Evolutionary conservation across 2,113 vertebrate species (phyloP).

Genomic region (Turnix velox): DNA sequence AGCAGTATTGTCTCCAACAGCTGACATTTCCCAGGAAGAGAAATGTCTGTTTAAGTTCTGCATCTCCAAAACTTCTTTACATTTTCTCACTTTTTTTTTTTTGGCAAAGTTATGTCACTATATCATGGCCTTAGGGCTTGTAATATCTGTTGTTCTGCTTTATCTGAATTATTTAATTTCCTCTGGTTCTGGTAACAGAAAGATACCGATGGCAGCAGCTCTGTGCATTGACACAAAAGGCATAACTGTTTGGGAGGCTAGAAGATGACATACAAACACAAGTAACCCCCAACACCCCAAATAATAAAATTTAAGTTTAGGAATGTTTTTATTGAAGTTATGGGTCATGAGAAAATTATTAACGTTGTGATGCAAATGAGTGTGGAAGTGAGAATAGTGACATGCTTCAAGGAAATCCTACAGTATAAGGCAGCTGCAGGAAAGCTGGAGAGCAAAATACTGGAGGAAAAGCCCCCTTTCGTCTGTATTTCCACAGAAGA

Average conservation of each 20-base stretch:
- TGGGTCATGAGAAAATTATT: not conserved
- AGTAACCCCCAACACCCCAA: not conserved
- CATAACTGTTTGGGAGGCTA: not conserved
- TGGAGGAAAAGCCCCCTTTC: not conserved
- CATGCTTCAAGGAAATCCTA: not conserved
- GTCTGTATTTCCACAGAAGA: not conserved
- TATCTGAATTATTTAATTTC: not conserved
- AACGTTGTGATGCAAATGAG: not conserved
- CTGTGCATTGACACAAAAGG: not conserved
- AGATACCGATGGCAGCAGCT: not conserved
- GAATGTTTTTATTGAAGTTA: not conserved
- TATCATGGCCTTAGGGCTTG: not conserved
- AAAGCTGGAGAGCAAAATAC: not conserved
- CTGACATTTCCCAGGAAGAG: not conserved
- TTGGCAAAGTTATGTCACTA: rapidly evolving
- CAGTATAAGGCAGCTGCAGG: not conserved
- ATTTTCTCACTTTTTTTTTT: not conserved
- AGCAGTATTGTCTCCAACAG: not conserved
- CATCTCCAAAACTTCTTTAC: not conserved
- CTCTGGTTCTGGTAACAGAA: not conserved
- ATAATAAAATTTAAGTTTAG: not conserved
- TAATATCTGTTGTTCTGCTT: not conserved
- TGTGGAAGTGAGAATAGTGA: not conserved
- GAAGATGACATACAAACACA: not conserved
- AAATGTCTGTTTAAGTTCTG: not conserved